Percentiles rank a stretch among this genome's conserved stretches.
phyloP scores from a whole-genome alignment of 2,797 vertebrate genomes.

The Manis crassicaudata region DNA sequence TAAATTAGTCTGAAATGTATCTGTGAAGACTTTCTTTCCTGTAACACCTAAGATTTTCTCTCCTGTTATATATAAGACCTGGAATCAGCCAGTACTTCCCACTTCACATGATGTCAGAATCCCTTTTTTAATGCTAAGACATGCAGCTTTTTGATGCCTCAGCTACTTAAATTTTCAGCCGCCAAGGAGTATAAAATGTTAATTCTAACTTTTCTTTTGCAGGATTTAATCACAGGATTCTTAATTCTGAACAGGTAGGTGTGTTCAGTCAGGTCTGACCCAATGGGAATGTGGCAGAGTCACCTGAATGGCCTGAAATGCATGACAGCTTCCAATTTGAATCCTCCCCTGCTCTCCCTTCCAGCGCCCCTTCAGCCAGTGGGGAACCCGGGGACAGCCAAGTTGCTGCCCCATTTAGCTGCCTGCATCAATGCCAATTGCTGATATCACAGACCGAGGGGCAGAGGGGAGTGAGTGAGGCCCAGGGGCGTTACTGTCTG shows the following conservation, averaged over 20 bases:
- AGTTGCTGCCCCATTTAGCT: not conserved
- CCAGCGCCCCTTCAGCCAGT: not conserved
- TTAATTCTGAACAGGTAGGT: not conserved
- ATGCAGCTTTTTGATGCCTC: not conserved
- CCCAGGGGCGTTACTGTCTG: not conserved
- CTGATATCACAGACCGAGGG: not conserved
- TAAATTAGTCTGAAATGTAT: not conserved
- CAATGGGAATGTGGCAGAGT: not conserved
- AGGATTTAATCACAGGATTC: not conserved
- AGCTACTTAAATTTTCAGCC: not conserved
- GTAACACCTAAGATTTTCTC: not conserved
- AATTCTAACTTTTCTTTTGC: not conserved
- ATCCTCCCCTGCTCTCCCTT: not conserved
- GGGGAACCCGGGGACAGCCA: not conserved
- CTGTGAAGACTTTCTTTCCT: not conserved
- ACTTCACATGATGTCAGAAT: not conserved
- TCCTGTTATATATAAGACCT: too few relatives aligned
- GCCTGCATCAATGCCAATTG: not conserved
- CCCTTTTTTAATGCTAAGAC: slow-evolving; percentile 30
- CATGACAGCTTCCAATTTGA: not conserved
- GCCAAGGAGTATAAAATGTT: not conserved
- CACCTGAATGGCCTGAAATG: not conserved
- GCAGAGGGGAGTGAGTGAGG: not conserved
- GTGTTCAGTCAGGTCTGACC: not conserved
- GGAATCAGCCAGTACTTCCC: not conserved